Evolutionary conservation across 2,113 vertebrate species (phyloP).

Genomic region (Cyanoderma ruficeps): DNA sequence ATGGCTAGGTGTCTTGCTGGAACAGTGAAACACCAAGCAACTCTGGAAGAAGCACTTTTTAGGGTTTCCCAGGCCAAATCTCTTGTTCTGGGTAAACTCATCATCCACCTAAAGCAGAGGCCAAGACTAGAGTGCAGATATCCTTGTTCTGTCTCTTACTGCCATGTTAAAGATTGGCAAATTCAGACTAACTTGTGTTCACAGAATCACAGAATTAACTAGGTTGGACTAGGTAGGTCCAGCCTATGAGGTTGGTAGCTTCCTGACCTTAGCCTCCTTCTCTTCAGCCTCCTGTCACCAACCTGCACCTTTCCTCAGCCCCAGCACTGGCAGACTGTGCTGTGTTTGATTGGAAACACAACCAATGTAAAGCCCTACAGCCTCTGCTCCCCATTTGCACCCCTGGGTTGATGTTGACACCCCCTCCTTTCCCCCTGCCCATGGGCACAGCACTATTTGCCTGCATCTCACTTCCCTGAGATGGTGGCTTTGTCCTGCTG

Average conservation of each 20-base stretch:
- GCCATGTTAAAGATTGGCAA: not conserved
- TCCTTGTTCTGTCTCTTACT: not conserved
- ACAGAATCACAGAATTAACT: not conserved
- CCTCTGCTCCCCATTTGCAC: not conserved
- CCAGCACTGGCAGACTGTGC: not conserved
- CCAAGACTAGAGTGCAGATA: not conserved
- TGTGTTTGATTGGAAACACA: not conserved
- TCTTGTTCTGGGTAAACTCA: not conserved
- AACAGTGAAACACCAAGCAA: not conserved
- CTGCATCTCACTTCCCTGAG: not conserved
- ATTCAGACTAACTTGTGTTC: not conserved
- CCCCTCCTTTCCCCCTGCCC: not conserved
- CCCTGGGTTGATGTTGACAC: not conserved
- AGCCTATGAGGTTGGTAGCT: not conserved
- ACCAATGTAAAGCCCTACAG: not conserved
- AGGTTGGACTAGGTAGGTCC: not conserved
- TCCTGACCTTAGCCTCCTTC: not conserved
- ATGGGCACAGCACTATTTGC: not conserved
- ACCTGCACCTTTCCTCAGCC: not conserved
- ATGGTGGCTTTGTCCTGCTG: not conserved
- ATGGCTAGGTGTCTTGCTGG: not conserved
- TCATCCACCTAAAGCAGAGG: not conserved
- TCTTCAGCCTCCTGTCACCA: not conserved
- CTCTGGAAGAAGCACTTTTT: not conserved
- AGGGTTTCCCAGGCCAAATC: not conserved